Conservation (phyloP, 2,797 vertebrate genomes). For the Enoplosus armatus region DNA sequence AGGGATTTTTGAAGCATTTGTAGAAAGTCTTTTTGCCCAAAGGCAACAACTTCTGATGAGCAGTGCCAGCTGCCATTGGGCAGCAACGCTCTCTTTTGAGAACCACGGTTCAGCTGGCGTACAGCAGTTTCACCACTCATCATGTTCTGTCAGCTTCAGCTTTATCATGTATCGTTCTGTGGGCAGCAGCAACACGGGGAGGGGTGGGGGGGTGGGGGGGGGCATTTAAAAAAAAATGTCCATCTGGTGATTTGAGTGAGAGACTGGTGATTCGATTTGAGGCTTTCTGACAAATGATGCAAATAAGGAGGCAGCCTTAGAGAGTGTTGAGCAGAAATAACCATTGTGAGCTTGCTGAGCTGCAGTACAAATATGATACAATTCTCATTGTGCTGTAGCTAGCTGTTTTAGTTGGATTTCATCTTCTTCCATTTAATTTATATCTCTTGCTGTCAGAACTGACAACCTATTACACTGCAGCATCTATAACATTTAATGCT, state of each 20-base stretch:
- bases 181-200: not conserved
- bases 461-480: not conserved
- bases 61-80: slow-evolving; percentile 18
- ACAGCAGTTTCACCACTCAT: slow-evolving; percentile 25
- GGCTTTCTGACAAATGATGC: slow-evolving; percentile 28
- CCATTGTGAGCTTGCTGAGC: not conserved
- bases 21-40: not conserved
- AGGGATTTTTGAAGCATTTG: not conserved
- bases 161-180: slow-evolving; percentile 19
- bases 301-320: not conserved
- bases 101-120: slow-evolving; percentile 9
- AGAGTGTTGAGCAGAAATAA: not conserved
- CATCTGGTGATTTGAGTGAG: slow-evolving; percentile 24
- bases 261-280: slow-evolving; percentile 14
- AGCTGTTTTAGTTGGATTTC: slow-evolving; percentile 6
- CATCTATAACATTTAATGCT: not conserved
- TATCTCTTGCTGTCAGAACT: not conserved
- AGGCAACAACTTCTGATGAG: slow-evolving; percentile 27
- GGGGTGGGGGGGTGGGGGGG: not conserved
- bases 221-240: not conserved
- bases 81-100: slow-evolving; percentile 8
- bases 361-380: not conserved
- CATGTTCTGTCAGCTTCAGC: slow-evolving; percentile 29
- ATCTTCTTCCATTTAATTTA: not conserved
- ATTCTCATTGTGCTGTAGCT: not conserved